Evolutionary conservation across 2,797 vertebrate species (phyloP).

Genomic region (Micrastur ruficollis): DNA sequence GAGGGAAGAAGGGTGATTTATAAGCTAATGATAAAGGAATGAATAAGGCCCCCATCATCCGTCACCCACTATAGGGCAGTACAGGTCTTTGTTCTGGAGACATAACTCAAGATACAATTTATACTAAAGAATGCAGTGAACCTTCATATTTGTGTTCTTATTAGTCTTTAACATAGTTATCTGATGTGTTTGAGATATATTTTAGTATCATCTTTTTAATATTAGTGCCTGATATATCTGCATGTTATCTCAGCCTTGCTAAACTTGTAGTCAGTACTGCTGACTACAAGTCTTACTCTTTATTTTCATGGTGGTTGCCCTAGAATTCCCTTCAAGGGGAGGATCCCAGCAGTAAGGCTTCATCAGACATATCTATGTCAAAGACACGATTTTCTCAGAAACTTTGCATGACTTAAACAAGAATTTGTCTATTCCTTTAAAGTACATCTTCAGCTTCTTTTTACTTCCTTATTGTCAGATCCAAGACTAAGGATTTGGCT

Average conservation of each 20-base stretch:
- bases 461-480: background rate
- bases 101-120: slow-evolving; percentile 1
- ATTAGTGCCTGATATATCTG: background rate
- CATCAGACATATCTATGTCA: background rate
- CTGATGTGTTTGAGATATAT: background rate
- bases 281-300: background rate
- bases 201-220: background rate
- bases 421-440: background rate
- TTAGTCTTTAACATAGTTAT: background rate
- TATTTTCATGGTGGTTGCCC: background rate
- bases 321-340: background rate
- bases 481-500: background rate
- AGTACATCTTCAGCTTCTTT: background rate
- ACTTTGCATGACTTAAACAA: background rate
- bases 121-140: slow-evolving; percentile 1
- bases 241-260: background rate
- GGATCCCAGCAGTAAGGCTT: background rate
- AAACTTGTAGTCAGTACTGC: background rate
- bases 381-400: background rate
- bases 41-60: background rate
- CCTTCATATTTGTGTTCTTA: background rate
- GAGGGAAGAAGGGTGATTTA: slow-evolving; percentile 31
- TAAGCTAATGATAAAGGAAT: background rate
- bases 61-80: background rate
- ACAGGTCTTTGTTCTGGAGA: background rate